Base-by-base conservation (phyloP, 2,797 vertebrate genomes). In the Poeciliopsis presidionis region DNA sequence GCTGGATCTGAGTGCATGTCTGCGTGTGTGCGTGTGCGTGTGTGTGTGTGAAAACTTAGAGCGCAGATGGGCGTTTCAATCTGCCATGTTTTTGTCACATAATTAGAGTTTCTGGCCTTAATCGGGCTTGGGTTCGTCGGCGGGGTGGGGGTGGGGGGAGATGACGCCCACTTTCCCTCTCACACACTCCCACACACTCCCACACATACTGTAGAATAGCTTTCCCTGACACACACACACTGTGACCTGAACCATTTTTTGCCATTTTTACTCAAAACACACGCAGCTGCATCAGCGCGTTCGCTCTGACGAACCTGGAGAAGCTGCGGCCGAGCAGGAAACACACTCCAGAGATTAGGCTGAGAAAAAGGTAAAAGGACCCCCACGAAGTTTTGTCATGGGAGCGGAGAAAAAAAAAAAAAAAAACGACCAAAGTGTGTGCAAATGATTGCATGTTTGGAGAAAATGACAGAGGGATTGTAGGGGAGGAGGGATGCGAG, bases 61-160 rank as follows among this genome's bases (percentile, higher is more conserved):
- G 89, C 81, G 69, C 95, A 95, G 95, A 95, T 95, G 93, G 94
- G 91, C 74, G 82, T 86, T 86, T 77, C 93, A 93, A 93, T 91
- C 94, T 93, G 94, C 91, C 93, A 87, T 72, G 71, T 93, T 88
- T 89, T n/a, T 93, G 88, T 84, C 73, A 88, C 90, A 85, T 92
- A 95, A 94, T 94, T 92, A 93, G 84, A 94, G 86, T 86, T 92
- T 90, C 88, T 94, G 93, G 91, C 93, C 93, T 94, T 93, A 94
- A 95, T 94, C 92, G 79, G 88, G 70, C 81, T 47, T 47, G 63
- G 75, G 61, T 81, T 81, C 65, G 74, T 33, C 13, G 47, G n/a
- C 43, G 9, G 49, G 75, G 79, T 74, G 80, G 72, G 72, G 70
- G 16, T 59, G 72, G 57, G 16, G 72, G 46, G 59, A 2, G 41